Evolutionary conservation across 1,140 invertebrate genomes (phyloP).

Genomic region (Drosophila santomea): DNA sequence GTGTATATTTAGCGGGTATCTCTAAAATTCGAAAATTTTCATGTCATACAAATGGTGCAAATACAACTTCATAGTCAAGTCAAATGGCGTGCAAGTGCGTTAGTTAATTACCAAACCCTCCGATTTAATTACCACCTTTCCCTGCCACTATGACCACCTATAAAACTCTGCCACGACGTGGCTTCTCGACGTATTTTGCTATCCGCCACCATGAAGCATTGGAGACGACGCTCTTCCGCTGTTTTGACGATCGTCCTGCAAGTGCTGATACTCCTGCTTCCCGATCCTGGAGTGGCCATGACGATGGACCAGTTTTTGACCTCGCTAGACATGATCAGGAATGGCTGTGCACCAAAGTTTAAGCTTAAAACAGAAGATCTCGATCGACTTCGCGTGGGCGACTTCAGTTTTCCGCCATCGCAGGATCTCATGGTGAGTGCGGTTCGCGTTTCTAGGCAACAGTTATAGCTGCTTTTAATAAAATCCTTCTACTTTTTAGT

Average conservation of each 20-base stretch:
- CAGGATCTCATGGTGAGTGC: conserved; percentile 59
- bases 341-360: conserved; percentile 68
- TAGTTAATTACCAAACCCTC: conserved; percentile 18
- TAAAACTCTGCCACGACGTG: conserved; percentile 21
- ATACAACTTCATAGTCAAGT: background rate
- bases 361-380: conserved; percentile 60
- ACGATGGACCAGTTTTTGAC: conserved; percentile 76
- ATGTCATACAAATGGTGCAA: too few species aligned
- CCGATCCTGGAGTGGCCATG: conserved; percentile 35
- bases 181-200: conserved; percentile 6
- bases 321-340: conserved; percentile 79
- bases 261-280: conserved; percentile 9
- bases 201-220: conserved; percentile 21
- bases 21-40: too few species aligned
- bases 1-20: too few species aligned
- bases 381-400: conserved; percentile 61
- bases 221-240: conserved; percentile 1
- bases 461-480: too few species aligned
- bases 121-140: conserved; percentile 37
- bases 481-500: conserved; percentile 27
- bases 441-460: background rate
- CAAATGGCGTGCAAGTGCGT: conserved; percentile 9
- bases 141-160: conserved; percentile 9
- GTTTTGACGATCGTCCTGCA: conserved; percentile 30
- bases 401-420: conserved; percentile 55